A percentile compares a stretch with the other conserved stretches of the same genome.
Evolutionary conservation across 2,797 vertebrate genomes (phyloP).

Genomic region (Heliangelus exortis): DNA sequence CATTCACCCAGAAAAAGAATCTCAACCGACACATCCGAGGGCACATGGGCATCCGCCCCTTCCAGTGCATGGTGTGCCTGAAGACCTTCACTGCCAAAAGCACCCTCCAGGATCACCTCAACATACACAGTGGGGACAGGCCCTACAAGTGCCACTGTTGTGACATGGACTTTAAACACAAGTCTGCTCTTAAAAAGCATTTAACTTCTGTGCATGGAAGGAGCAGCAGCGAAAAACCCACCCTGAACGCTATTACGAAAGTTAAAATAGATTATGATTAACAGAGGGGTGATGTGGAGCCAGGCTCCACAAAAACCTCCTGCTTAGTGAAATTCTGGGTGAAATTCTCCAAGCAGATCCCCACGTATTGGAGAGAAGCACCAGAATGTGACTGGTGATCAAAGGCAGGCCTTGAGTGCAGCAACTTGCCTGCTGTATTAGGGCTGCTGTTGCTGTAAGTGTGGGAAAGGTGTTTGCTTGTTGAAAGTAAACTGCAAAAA

Average conservation of each 20-base stretch:
- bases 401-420: background rate
- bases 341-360: background rate
- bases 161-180: conserved; percentile 87
- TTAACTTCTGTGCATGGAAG: conserved; percentile 83
- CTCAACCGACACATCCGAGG: conserved; percentile 83
- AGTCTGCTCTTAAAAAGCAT: conserved; percentile 84
- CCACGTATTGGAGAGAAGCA: background rate
- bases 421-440: background rate
- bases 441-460: background rate
- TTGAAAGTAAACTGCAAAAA: background rate
- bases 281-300: background rate
- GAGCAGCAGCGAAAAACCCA: conserved; percentile 73
- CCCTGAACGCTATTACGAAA: conserved; percentile 72
- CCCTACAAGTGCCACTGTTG: conserved; percentile 85
- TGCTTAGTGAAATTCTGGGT: background rate
- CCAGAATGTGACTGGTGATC: background rate
- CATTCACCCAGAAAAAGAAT: conserved; percentile 84
- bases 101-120: conserved; percentile 83
- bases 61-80: conserved; percentile 82
- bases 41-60: conserved; percentile 84
- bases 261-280: conserved; percentile 77
- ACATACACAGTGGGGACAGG: conserved; percentile 83
- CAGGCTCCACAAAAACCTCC: background rate
- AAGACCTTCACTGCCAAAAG: conserved; percentile 86
- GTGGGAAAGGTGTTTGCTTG: background rate